These are phyloP conservation scores for Drosophila picticornis DNA, from an alignment of 2,888 invertebrate species.

Conservation along the genomic window DNA sequence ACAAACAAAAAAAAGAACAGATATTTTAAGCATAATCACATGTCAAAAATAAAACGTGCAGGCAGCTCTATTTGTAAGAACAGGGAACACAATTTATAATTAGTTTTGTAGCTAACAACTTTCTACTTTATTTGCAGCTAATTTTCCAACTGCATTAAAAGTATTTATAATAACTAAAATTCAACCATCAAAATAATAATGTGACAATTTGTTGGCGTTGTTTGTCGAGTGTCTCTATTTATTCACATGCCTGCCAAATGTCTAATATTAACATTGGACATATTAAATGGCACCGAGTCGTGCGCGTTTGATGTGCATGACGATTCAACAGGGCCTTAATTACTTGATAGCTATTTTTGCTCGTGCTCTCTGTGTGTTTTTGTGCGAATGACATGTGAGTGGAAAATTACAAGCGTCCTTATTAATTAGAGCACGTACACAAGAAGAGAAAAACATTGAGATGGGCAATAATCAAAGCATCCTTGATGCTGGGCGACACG, in stretches of 20 bases:
- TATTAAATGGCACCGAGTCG: slow-evolving; percentile 10
- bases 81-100: neutral
- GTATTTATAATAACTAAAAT: slow-evolving; percentile 11
- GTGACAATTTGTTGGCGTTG: slow-evolving; percentile 32
- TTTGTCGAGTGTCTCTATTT: slow-evolving; percentile 13
- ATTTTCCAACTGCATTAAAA: slow-evolving; percentile 11
- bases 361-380: slow-evolving; percentile 10
- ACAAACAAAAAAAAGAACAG: neutral
- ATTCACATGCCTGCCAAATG: neutral
- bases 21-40: neutral
- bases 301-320: slow-evolving; percentile 51
- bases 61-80: neutral
- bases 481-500: slow-evolving; percentile 1
- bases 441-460: slow-evolving; percentile 31
- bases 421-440: slow-evolving; percentile 74
- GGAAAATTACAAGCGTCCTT: slow-evolving; percentile 47
- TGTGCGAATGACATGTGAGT: slow-evolving; percentile 26
- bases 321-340: slow-evolving; percentile 64
- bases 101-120: neutral
- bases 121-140: slow-evolving; percentile 3
- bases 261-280: slow-evolving; percentile 19
- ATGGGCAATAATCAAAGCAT: slow-evolving; percentile 64
- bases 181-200: slow-evolving; percentile 20
- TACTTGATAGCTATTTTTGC: slow-evolving; percentile 61
- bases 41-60: neutral